Conservation (phyloP, 2,113 vertebrate genomes). For the Philantomba maxwellii region DNA sequence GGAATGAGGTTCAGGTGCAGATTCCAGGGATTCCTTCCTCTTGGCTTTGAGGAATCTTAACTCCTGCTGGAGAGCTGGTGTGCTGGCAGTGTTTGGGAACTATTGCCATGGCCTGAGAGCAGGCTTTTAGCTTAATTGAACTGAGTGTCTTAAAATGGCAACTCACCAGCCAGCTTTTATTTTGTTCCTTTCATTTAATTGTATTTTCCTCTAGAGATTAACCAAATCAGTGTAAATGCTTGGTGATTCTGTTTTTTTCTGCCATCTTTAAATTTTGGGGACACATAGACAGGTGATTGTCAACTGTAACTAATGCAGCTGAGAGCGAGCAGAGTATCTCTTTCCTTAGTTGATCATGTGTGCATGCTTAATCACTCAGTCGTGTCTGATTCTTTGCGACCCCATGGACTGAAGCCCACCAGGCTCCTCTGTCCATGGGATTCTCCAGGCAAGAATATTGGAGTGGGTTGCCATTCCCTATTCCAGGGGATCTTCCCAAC, state of each 20-base stretch:
- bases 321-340: conserved; percentile 24
- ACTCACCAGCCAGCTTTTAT: conserved; percentile 73
- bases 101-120: conserved; percentile 17
- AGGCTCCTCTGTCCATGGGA: neutral
- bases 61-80: neutral
- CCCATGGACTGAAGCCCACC: neutral
- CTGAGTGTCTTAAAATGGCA: conserved; percentile 66
- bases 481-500: neutral
- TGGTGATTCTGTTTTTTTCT: neutral
- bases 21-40: neutral
- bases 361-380: neutral
- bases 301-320: neutral
- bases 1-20: neutral
- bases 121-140: conserved; percentile 83
- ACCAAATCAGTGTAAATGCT: conserved; percentile 65
- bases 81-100: neutral
- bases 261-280: conserved; percentile 23
- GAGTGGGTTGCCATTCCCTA: neutral
- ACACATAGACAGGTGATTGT: conserved; percentile 30
- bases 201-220: conserved; percentile 70
- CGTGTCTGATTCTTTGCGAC: neutral
- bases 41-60: neutral
- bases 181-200: conserved; percentile 66
- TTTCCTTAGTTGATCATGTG: neutral
- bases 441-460: neutral